phyloP scores from a whole-genome alignment of 1,140 invertebrate species.

The Meloidogyne exigua region DNA sequence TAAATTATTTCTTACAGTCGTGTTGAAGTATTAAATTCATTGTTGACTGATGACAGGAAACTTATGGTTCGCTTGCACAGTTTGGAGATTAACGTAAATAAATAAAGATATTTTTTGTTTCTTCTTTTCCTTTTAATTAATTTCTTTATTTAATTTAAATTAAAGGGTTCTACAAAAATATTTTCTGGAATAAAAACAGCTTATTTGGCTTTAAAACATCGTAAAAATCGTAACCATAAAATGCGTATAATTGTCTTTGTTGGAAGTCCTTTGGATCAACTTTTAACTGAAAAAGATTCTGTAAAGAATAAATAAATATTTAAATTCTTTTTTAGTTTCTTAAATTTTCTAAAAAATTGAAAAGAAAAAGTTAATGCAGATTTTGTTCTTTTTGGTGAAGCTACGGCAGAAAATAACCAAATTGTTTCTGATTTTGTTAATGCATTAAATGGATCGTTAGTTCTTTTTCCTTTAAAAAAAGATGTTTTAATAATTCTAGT shows the following conservation, averaged over 20 bases:
- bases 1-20: constrained; percentile 67
- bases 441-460: constrained; percentile 84
- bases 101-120: neutral
- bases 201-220: constrained; percentile 88
- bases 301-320: neutral
- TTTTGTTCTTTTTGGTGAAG: constrained; percentile 95
- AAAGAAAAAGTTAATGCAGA: constrained; percentile 99
- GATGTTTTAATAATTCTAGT: neutral
- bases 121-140: constrained; percentile 71
- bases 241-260: constrained; percentile 98
- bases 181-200: constrained; percentile 56
- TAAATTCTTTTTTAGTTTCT: constrained; percentile 69
- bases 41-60: constrained; percentile 91
- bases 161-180: constrained; percentile 46
- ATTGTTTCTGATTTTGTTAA: constrained; percentile 87
- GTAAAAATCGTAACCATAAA: constrained; percentile 97
- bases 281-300: constrained; percentile 16
- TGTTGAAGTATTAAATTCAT: constrained; percentile 88
- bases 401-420: constrained; percentile 72
- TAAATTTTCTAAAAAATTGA: constrained; percentile 92
- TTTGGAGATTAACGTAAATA: constrained; percentile 83
- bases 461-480: neutral
- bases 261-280: constrained; percentile 81
- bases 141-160: constrained; percentile 2
- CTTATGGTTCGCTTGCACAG: constrained; percentile 92